Conservation (phyloP, 2,113 vertebrate species). For the Ptilonorhynchus violaceus region DNA sequence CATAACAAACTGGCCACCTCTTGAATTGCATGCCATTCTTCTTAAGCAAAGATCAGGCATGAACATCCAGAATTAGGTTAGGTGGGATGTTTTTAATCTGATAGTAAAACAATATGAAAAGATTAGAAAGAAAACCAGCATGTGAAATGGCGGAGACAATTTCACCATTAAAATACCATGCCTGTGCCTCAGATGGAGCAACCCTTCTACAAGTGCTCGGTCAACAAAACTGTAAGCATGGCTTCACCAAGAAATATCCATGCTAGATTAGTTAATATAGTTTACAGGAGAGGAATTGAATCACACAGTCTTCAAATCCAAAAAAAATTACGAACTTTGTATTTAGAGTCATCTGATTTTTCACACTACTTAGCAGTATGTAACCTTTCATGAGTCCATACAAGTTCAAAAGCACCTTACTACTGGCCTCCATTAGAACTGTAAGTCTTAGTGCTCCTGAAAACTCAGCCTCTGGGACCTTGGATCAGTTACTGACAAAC, state of each 20-base stretch:
- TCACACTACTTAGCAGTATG: not conserved
- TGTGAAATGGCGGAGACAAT: not conserved
- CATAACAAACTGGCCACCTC: not conserved
- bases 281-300: not conserved
- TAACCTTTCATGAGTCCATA: not conserved
- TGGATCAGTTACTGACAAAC: not conserved
- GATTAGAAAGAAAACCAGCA: not conserved
- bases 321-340: not conserved
- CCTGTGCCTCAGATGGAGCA: not conserved
- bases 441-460: not conserved
- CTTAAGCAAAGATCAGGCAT: not conserved
- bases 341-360: not conserved
- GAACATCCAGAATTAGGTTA: not conserved
- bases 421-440: not conserved
- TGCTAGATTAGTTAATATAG: not conserved
- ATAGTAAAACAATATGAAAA: not conserved
- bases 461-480: not conserved
- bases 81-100: not conserved
- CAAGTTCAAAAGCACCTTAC: not conserved
- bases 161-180: not conserved
- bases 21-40: not conserved
- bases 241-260: not conserved
- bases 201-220: not conserved
- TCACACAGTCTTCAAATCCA: not conserved
- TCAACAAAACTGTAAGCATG: not conserved